Conservation (phyloP, 2,888 invertebrate genomes). For the Sphaerophoria taeniata region DNA sequence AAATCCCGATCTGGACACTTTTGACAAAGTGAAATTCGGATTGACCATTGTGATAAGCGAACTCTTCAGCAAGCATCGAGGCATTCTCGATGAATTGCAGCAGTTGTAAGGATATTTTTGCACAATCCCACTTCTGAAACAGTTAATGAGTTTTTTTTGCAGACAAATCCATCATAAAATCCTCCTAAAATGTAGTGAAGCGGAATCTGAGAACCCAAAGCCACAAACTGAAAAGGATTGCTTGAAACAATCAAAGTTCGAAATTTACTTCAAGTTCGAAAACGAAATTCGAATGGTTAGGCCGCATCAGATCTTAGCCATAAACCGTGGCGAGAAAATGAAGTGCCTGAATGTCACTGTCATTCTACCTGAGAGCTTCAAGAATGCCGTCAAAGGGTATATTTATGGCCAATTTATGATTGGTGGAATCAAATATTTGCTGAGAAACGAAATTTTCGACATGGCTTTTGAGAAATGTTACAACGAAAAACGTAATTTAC, state of each 20-base stretch:
- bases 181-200: conserved; percentile 84
- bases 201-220: conserved; percentile 75
- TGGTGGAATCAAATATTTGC: conserved; percentile 79
- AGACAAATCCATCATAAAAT: conserved; percentile 85
- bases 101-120: conserved; percentile 84
- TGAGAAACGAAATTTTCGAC: conserved; percentile 83
- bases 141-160: conserved; percentile 68
- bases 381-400: conserved; percentile 85
- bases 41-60: conserved; percentile 92
- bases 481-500: conserved; percentile 83
- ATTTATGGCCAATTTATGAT: conserved; percentile 83
- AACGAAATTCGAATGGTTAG: conserved; percentile 86
- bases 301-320: conserved; percentile 93
- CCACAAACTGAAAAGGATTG: conserved; percentile 77
- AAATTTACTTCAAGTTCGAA: conserved; percentile 90
- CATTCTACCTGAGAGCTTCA: conserved; percentile 86
- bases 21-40: conserved; percentile 87
- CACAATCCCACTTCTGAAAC: neutral
- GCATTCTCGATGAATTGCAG: conserved; percentile 88
- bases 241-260: conserved; percentile 85
- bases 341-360: conserved; percentile 91
- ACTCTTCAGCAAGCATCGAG: conserved; percentile 89
- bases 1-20: conserved; percentile 84
- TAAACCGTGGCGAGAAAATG: conserved; percentile 94
- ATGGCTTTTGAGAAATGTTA: conserved; percentile 86